Evolutionary conservation across 2,113 vertebrate species (phyloP).

Genomic region (Stomatorhinus ivindoensis): DNA sequence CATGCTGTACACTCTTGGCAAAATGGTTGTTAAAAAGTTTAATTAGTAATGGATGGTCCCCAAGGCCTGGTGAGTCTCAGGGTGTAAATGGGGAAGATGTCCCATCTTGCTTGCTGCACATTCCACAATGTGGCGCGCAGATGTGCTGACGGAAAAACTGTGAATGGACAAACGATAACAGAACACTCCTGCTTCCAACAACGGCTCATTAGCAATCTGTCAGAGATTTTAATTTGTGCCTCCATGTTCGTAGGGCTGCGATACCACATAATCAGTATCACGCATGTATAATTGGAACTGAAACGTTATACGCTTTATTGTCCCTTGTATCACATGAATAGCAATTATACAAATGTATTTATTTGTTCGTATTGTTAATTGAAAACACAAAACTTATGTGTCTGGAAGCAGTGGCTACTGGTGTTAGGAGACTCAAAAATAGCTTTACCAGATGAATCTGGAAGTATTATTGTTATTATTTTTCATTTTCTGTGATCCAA

Average conservation of each 20-base stretch:
- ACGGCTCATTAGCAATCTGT: conserved; percentile 79
- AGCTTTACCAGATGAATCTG: background rate
- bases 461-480: background rate
- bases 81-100: conserved; percentile 60
- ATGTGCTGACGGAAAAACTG: conserved; percentile 73
- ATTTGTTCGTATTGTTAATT: conserved; percentile 31
- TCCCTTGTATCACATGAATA: conserved; percentile 1
- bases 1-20: conserved; percentile 60
- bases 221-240: conserved; percentile 65
- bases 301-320: conserved; percentile 39
- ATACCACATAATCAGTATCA: conserved; percentile 36
- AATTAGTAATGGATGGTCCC: conserved; percentile 69
- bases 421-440: background rate
- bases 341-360: background rate
- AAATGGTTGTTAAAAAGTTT: conserved; percentile 73
- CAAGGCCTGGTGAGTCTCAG: conserved; percentile 56
- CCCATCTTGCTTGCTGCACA: conserved; percentile 40
- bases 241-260: conserved; percentile 53
- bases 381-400: conserved; percentile 62
- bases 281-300: conserved; percentile 36
- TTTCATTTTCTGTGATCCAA: background rate
- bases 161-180: conserved; percentile 73
- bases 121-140: conserved; percentile 49
- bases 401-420: background rate
- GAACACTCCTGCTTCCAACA: conserved; percentile 65